Evolutionary conservation across 2,797 vertebrate species (phyloP).

Genomic region (Clarias pachynema): DNA sequence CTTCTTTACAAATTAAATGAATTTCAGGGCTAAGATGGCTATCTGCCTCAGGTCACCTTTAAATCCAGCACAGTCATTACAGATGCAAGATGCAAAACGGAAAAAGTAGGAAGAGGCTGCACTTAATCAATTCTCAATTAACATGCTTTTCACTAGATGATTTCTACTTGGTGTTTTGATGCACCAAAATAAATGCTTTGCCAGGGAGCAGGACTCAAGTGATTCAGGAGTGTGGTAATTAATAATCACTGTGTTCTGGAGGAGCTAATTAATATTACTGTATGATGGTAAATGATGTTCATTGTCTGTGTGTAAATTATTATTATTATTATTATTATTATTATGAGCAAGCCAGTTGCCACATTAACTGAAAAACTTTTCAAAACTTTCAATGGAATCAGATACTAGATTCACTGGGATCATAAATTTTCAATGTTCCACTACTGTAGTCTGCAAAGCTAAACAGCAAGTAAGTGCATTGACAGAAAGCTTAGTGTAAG

Average conservation of each 20-base stretch:
- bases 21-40: constrained; percentile 27
- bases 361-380: background rate
- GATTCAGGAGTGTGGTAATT: constrained; percentile 67
- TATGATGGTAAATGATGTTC: background rate
- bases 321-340: no score
- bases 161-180: constrained; percentile 42
- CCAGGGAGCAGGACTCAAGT: constrained; percentile 63
- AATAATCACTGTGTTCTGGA: constrained; percentile 37
- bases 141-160: constrained; percentile 49
- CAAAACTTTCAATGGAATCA: background rate
- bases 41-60: constrained; percentile 32
- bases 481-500: no score
- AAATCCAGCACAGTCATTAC: constrained; percentile 18
- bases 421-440: background rate
- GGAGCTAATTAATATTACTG: background rate
- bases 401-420: background rate
- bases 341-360: background rate
- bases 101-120: constrained; percentile 42
- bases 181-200: constrained; percentile 59
- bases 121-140: constrained; percentile 50
- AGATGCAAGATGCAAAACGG: constrained; percentile 17
- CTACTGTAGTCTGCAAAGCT: background rate
- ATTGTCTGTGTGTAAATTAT: background rate
- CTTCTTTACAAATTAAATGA: constrained; percentile 32
- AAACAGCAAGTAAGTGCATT: background rate